Evolutionary conservation across 2,113 vertebrate species (phyloP).

Genomic region (Gnathonemus longibarbis): DNA sequence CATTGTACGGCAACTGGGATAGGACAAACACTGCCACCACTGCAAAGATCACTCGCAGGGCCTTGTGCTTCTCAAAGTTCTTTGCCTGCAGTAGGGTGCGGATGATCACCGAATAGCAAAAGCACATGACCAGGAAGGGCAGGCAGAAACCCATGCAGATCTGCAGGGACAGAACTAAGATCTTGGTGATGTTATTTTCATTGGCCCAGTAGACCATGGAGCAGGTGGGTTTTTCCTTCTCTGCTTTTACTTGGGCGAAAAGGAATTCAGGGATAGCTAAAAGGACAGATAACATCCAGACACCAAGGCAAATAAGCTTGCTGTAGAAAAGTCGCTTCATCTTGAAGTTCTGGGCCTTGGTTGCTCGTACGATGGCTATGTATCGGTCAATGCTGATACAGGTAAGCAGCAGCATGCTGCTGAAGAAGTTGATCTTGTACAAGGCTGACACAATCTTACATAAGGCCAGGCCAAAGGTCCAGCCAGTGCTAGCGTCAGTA

Average conservation of each 20-base stretch:
- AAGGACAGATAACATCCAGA: conserved; percentile 62
- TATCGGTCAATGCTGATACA: conserved; percentile 85
- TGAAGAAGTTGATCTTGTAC: conserved; percentile 85
- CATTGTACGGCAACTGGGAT: conserved; percentile 77
- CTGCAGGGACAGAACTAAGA: conserved; percentile 63
- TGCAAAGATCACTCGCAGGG: conserved; percentile 68
- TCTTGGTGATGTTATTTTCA: conserved; percentile 45
- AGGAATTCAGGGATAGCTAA: conserved; percentile 77
- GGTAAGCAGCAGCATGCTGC: conserved; percentile 76
- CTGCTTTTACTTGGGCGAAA: conserved; percentile 51
- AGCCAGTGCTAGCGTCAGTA: conserved; percentile 53
- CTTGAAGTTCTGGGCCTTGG: conserved; percentile 63
- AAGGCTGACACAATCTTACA: conserved; percentile 71
- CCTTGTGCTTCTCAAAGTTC: conserved; percentile 79
- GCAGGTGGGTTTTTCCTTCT: conserved; percentile 30
- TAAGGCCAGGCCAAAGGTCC: conserved; percentile 61
- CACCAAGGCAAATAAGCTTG: conserved; percentile 59
- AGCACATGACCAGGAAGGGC: conserved; percentile 68
- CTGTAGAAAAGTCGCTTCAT: conserved; percentile 61
- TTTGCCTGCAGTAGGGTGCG: conserved; percentile 69
- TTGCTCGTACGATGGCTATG: conserved; percentile 69
- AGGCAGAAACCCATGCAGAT: conserved; percentile 74
- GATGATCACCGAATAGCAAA: conserved; percentile 78
- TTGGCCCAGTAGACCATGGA: conserved; percentile 53
- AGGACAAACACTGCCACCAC: conserved; percentile 73